These are phyloP conservation scores for Ciconia nigra DNA, from an alignment of 2,797 vertebrate species.

Conservation along the genomic window DNA sequence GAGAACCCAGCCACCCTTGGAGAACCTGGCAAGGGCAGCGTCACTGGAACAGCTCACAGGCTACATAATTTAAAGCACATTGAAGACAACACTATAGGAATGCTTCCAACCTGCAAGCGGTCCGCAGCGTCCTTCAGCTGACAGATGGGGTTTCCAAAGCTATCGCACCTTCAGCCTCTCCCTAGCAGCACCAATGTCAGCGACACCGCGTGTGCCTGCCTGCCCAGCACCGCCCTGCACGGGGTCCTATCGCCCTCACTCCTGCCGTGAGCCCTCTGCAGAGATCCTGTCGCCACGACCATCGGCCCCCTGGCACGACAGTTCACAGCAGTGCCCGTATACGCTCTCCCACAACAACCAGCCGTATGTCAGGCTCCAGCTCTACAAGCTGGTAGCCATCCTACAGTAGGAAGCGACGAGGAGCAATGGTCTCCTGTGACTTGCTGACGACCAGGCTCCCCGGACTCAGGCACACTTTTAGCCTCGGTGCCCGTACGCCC, in stretches of 20 bases:
- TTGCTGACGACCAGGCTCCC: background rate
- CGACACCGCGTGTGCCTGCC: background rate
- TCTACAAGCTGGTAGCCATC: background rate
- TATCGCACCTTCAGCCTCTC: background rate
- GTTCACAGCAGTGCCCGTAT: background rate
- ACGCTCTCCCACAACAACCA: background rate
- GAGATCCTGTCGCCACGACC: background rate
- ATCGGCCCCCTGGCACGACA: background rate
- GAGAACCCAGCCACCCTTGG: background rate
- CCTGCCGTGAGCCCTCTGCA: background rate
- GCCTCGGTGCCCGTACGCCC: background rate
- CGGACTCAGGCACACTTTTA: no score
- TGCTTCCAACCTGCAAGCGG: background rate
- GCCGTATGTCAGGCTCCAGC: background rate
- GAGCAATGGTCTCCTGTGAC: background rate
- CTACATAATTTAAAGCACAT: accelerated
- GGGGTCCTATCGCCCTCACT: background rate
- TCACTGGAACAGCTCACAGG: accelerated
- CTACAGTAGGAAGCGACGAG: background rate
- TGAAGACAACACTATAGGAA: background rate
- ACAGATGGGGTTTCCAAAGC: background rate
- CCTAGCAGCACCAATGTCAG: background rate
- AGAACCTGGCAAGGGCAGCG: accelerated
- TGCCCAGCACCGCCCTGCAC: background rate
- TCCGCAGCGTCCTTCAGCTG: background rate